A percentile compares a stretch with the other conserved stretches of the same genome.
These are phyloP conservation scores for Myrmophylax atrothorax DNA, from an alignment of 2,113 vertebrate genomes.

Conservation along the genomic window DNA sequence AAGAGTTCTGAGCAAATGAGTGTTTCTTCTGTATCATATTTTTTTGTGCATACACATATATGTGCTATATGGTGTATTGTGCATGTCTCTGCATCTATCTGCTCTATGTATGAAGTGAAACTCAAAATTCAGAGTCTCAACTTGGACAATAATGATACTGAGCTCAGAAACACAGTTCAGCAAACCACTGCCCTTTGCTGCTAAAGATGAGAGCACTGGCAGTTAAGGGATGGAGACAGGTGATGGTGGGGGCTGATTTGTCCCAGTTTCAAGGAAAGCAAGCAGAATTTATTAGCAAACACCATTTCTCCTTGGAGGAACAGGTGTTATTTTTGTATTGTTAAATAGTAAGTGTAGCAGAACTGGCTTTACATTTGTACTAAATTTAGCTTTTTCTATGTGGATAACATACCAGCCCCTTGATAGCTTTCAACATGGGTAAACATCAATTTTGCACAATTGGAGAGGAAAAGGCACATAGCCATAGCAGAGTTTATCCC, in stretches of 20 bases:
- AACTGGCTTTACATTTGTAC: not conserved
- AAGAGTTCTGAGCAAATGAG: not conserved
- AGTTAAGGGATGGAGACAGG: not conserved
- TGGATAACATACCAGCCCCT: not conserved
- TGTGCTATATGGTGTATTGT: not conserved
- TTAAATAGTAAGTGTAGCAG: not conserved
- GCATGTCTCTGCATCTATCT: not conserved
- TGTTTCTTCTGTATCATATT: not conserved
- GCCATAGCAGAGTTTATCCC: not conserved
- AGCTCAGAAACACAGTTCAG: not conserved
- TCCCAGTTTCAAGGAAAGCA: not conserved
- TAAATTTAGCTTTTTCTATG: not conserved
- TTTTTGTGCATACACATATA: not conserved
- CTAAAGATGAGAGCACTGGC: not conserved
- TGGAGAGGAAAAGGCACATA: not conserved
- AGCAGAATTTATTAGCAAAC: not conserved
- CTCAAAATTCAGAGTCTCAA: not conserved
- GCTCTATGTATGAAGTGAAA: not conserved
- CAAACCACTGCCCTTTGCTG: not conserved
- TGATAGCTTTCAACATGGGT: not conserved
- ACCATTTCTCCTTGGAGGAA: not conserved
- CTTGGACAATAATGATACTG: not conserved
- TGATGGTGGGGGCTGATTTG: not conserved
- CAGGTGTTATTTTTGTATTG: not conserved
- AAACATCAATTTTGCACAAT: not conserved